A percentile compares a stretch with the other conserved stretches of the same genome.
Evolutionary conservation across 2,113 vertebrate genomes (phyloP).

Genomic region (Percina caprodes): DNA sequence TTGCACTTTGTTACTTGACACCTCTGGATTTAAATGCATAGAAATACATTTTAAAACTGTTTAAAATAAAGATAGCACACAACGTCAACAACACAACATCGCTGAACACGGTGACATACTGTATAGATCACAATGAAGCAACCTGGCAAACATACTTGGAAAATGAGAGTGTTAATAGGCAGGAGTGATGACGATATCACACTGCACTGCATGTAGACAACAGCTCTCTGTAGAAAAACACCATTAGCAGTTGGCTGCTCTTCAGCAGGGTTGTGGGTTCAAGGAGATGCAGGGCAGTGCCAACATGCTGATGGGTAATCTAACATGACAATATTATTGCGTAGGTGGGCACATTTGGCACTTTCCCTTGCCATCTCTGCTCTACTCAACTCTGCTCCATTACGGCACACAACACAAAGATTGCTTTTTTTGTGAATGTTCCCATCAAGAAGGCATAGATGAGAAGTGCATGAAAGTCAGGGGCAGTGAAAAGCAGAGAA

Average conservation of each 20-base stretch:
- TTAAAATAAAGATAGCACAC: not conserved
- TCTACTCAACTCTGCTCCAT: conserved; percentile 67
- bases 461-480: conserved; percentile 35
- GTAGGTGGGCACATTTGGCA: conserved; percentile 71
- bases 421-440: conserved; percentile 61
- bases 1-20: no score
- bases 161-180: conserved; percentile 42
- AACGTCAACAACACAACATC: not conserved
- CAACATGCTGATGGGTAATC: conserved; percentile 80
- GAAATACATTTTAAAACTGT: not conserved
- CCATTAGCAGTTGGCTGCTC: conserved; percentile 77
- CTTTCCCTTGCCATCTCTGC: conserved; percentile 48
- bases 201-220: conserved; percentile 45
- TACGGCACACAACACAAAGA: conserved; percentile 53
- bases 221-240: conserved; percentile 65
- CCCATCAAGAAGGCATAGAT: conserved; percentile 46
- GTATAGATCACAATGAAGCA: conserved; percentile 21
- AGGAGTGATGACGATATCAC: conserved; percentile 36
- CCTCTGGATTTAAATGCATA: not conserved
- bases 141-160: conserved; percentile 22
- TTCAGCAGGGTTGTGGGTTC: conserved; percentile 74
- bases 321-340: conserved; percentile 77
- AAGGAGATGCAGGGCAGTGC: conserved; percentile 70
- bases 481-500: conserved; percentile 22
- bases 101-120: not conserved